These are phyloP conservation scores for Patiria pectinifera DNA, from an alignment of 53 echinoderm and acorn worm genomes.

Conservation along the genomic window DNA sequence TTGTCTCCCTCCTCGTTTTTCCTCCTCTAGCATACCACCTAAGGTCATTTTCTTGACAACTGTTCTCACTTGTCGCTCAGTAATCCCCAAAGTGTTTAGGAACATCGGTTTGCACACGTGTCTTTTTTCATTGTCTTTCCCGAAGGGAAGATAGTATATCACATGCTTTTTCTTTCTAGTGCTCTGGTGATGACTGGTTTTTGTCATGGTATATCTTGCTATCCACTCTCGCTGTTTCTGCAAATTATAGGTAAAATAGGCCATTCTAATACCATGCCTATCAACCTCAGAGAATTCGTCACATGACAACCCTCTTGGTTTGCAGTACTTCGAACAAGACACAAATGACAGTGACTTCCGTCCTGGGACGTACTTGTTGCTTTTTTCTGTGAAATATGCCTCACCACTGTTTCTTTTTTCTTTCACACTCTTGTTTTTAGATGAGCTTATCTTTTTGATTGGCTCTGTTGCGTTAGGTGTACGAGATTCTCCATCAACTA, in stretches of 20 bases:
- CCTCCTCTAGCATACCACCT: conserved; percentile 39
- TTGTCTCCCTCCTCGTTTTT: conserved; percentile 60
- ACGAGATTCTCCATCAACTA: conserved; percentile 33
- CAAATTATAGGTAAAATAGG: conserved; percentile 62
- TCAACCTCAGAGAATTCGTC: background rate
- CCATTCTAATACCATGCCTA: conserved; percentile 18
- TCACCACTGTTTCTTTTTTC: conserved; percentile 24
- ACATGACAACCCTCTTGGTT: conserved; percentile 13
- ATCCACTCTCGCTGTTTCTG: conserved; percentile 71
- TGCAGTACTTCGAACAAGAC: conserved; percentile 6
- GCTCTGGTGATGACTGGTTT: too few species aligned
- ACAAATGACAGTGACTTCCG: background rate
- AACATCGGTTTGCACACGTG: conserved; percentile 21
- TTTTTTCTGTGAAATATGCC: conserved; percentile 19
- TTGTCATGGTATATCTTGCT: conserved; percentile 20
- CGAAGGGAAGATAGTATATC: conserved; percentile 44
- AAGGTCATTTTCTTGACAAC: conserved; percentile 19
- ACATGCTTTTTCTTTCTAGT: background rate
- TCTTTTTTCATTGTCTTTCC: background rate
- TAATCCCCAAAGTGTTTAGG: conserved; percentile 43
- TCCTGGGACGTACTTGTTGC: background rate
- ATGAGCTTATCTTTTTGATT: background rate
- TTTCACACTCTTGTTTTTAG: conserved; percentile 22
- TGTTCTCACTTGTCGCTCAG: conserved; percentile 50
- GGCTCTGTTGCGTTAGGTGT: background rate